Evolutionary conservation across 2,888 invertebrate genomes (phyloP), one percentile per base, ranked within the genome.

Genomic region (Seira musarum): DNA sequence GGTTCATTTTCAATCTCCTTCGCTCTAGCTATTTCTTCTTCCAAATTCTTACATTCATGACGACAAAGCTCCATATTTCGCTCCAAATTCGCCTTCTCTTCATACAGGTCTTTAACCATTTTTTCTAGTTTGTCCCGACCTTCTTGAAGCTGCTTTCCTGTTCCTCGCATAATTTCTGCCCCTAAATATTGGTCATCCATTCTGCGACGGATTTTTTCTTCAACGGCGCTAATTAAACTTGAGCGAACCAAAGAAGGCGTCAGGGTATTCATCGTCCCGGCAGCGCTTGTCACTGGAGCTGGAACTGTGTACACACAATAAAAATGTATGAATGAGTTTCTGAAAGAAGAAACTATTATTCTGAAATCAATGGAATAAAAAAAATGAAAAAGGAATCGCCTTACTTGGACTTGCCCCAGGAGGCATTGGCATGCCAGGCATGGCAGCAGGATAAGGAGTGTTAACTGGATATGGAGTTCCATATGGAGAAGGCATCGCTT

Each of bases 181-280:
- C 85, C 81, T n/a, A 86, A 68, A 73, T 84, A 85, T 21, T 83
- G 77, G 72, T 85, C 85, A 66, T 86, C 86, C 86, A 99, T 92
- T 83, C 95, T 92, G 82, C 96, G 90, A 87, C 94, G 92, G 85
- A 99, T 89, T 89, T 97, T 98, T 88, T 99, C 98, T 89, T 98
- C 96, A 0, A 99, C 95, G 24, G 98, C 99, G 76, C 97, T 96
- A 19, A 98, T 90, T 22, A 99, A 90, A 0, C 98, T 99, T 25
- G 95, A 96, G 88, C 95, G 93, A 83, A 99, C 96, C 40, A 83
- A 74, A n/a, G 75, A 67, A 15, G 80, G 82, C 15, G 60, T 22
- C 53, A 67, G 35, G 5, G 76, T 74, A 13, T 64, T 69, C 25
- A 71, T n/a, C 13, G 78, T 61, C 19, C 76, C 74, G 25, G 57